phyloP scores from a whole-genome alignment of 2,797 vertebrate species.

The Emys orbicularis region DNA sequence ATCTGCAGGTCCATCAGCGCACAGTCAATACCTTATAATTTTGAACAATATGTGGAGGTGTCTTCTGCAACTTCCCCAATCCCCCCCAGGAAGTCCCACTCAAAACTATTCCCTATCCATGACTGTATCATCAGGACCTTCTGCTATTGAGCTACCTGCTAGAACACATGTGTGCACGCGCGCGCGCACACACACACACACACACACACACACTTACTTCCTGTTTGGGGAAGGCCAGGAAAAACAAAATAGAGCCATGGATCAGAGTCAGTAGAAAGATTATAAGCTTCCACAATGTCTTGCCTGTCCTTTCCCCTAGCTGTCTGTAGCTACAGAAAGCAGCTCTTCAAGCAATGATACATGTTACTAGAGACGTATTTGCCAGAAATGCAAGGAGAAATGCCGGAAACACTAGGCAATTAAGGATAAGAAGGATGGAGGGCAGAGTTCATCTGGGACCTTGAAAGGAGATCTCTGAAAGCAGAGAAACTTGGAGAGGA shows the following conservation, averaged over 20 bases:
- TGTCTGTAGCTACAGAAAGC: not conserved
- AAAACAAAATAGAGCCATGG: not conserved
- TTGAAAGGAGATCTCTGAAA: not conserved
- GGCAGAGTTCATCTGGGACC: not conserved
- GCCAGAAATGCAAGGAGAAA: not conserved
- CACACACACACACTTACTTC: no score
- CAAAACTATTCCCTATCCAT: not conserved
- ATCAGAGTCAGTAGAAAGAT: not conserved
- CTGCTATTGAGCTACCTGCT: no score
- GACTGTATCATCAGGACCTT: not conserved
- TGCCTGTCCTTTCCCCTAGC: not conserved
- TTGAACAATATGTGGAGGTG: not conserved
- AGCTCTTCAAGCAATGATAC: not conserved
- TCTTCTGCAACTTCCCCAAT: not conserved
- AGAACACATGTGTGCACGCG: not conserved
- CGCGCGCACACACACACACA: no score
- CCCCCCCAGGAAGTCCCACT: not conserved
- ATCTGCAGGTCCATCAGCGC: not conserved
- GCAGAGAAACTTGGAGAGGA: not conserved
- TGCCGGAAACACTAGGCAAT: not conserved
- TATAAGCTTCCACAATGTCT: not conserved
- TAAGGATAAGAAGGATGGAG: not conserved
- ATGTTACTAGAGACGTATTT: not conserved
- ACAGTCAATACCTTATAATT: not conserved
- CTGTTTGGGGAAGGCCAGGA: not conserved